A percentile compares a stretch with the other conserved stretches of the same genome.
Conservation (phyloP, 2,888 invertebrate species). For the Xestoiulus laeticollis region DNA sequence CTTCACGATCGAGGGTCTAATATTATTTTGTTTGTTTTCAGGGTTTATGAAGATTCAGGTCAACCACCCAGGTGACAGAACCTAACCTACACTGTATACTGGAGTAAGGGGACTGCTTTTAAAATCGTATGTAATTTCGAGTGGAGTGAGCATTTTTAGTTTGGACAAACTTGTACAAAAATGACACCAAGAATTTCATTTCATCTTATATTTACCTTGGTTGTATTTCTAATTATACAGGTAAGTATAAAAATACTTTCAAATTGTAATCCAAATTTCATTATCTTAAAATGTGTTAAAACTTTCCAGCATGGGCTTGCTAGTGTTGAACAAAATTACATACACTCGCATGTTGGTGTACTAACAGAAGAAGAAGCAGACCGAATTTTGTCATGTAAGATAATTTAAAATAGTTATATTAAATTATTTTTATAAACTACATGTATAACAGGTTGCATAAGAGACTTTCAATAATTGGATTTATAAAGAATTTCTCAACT, state of each 20-base stretch:
- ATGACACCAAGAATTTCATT: background rate
- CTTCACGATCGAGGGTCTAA: too few relatives aligned
- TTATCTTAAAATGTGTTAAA: background rate
- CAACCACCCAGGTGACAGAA: too few relatives aligned
- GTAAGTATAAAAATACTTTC: background rate
- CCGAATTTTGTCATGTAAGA: background rate
- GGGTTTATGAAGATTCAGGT: too few relatives aligned
- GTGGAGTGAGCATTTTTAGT: background rate
- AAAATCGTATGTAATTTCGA: background rate
- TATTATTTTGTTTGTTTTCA: too few relatives aligned
- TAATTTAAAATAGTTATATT: background rate
- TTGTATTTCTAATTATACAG: background rate
- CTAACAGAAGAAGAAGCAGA: constrained; percentile 8
- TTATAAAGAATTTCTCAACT: too few relatives aligned
- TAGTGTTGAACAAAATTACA: background rate
- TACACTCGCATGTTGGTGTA: background rate
- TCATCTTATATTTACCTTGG: background rate
- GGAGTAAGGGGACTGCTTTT: too few relatives aligned
- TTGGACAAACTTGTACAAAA: background rate
- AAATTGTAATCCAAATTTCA: background rate
- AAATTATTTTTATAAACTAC: too few relatives aligned
- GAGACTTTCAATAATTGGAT: too few relatives aligned
- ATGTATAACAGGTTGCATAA: too few relatives aligned
- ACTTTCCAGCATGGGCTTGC: background rate
- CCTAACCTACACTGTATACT: too few relatives aligned